phyloP scores from a whole-genome alignment of 2,888 invertebrate species.

The Drosophila paracracens region DNA sequence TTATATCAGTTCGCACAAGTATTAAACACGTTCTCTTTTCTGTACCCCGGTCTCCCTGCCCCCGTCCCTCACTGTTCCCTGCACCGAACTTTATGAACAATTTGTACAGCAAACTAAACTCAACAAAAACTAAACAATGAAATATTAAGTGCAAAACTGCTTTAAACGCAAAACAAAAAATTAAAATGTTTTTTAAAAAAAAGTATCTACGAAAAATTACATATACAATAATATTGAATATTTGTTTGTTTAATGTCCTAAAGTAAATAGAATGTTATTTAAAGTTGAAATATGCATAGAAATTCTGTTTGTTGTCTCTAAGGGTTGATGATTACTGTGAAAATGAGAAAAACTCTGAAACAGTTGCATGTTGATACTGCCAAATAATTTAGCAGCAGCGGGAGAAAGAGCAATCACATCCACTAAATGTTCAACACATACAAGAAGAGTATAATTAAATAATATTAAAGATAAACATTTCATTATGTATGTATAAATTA shows the following conservation, averaged over 20 bases:
- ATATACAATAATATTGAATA: conserved; percentile 47
- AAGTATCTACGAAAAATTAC: conserved; percentile 34
- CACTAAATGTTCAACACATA: conserved; percentile 62
- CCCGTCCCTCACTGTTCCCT: conserved; percentile 37
- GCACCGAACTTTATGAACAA: conserved; percentile 67
- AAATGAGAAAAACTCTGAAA: conserved; percentile 13
- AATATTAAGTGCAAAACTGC: conserved; percentile 74
- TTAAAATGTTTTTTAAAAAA: conserved; percentile 44
- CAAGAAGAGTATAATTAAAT: conserved; percentile 48
- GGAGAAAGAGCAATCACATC: conserved; percentile 40
- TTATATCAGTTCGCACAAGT: conserved; percentile 74
- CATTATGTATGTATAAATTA: conserved; percentile 58
- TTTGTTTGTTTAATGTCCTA: conserved; percentile 59
- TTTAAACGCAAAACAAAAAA: conserved; percentile 57
- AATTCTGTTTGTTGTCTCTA: conserved; percentile 54
- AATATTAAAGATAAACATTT: conserved; percentile 45
- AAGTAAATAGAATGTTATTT: conserved; percentile 60
- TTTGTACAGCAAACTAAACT: conserved; percentile 73
- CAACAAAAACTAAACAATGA: conserved; percentile 61
- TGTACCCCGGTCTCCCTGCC: conserved; percentile 24
- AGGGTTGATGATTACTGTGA: conserved; percentile 2
- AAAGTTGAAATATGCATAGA: conserved; percentile 46
- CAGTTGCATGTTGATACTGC: conserved; percentile 30
- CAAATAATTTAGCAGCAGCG: conserved; percentile 45
- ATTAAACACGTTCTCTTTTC: conserved; percentile 57